Conservation (phyloP, 2,888 invertebrate genomes). For the Neoitamus cyanurus region DNA sequence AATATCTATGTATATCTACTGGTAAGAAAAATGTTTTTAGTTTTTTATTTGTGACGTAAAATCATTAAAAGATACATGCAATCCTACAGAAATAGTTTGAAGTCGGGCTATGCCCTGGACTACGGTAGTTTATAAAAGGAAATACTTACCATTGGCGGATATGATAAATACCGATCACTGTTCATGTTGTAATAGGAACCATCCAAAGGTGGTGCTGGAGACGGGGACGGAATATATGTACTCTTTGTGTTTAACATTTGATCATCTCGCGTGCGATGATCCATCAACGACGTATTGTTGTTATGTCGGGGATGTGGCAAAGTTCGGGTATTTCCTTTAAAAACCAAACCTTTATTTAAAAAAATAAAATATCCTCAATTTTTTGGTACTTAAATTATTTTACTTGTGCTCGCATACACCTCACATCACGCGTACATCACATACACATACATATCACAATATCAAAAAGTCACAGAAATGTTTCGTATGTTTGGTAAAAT, state of each 20-base stretch:
- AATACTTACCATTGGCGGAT: slow-evolving; percentile 73
- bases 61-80: too few species aligned
- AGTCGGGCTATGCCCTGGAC: neutral
- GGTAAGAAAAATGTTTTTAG: too few species aligned
- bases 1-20: too few species aligned
- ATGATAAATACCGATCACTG: slow-evolving; percentile 82
- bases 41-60: too few species aligned
- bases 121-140: neutral
- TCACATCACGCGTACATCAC: neutral
- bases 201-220: slow-evolving; percentile 81
- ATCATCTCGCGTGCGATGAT: slow-evolving; percentile 65
- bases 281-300: slow-evolving; percentile 59
- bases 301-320: slow-evolving; percentile 66
- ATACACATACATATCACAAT: neutral
- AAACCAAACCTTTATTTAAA: slow-evolving; percentile 4
- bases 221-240: slow-evolving; percentile 69
- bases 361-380: neutral
- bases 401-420: neutral
- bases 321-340: slow-evolving; percentile 64
- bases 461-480: too few species aligned
- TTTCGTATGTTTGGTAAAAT: too few species aligned
- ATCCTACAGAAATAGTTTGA: too few species aligned
- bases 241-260: slow-evolving; percentile 66
- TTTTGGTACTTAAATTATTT: neutral
- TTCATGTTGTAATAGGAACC: slow-evolving; percentile 85